Evolutionary conservation across 2,113 vertebrate species (phyloP).

Genomic region (Ameiurus melas): DNA sequence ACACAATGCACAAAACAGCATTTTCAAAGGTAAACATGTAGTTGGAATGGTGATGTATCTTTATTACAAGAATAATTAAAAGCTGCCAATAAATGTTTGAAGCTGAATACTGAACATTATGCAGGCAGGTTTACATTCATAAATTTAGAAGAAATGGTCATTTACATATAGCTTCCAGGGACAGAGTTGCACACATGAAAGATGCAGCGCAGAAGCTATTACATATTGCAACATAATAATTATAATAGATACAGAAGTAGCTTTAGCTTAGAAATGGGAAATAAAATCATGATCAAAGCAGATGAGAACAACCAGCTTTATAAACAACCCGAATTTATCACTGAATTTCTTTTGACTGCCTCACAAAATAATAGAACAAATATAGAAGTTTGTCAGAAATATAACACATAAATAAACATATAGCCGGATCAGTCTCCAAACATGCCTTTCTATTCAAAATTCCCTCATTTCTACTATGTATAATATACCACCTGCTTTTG

Average conservation of each 20-base stretch:
- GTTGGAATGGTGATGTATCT: not conserved
- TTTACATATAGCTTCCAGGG: not conserved
- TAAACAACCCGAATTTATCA: not conserved
- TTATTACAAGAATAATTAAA: not conserved
- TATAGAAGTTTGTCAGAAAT: not conserved
- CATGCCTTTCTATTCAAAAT: not conserved
- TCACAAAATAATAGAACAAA: not conserved
- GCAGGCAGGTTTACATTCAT: not conserved
- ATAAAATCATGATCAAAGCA: no score
- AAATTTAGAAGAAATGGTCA: not conserved
- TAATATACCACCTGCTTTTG: not conserved
- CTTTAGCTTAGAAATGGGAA: not conserved
- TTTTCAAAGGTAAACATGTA: not conserved
- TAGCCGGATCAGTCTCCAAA: not conserved
- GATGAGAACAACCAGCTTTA: no score
- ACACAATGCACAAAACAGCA: not conserved
- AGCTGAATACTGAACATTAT: not conserved
- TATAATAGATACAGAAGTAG: not conserved
- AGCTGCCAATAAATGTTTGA: not conserved
- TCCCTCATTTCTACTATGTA: not conserved
- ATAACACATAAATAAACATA: not conserved
- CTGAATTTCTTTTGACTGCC: not conserved
- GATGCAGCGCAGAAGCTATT: not conserved
- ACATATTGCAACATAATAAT: not conserved
- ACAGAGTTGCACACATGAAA: not conserved